Base-by-base conservation (phyloP, 1,140 invertebrate genomes). In the Drosophila ercepeae region DNA sequence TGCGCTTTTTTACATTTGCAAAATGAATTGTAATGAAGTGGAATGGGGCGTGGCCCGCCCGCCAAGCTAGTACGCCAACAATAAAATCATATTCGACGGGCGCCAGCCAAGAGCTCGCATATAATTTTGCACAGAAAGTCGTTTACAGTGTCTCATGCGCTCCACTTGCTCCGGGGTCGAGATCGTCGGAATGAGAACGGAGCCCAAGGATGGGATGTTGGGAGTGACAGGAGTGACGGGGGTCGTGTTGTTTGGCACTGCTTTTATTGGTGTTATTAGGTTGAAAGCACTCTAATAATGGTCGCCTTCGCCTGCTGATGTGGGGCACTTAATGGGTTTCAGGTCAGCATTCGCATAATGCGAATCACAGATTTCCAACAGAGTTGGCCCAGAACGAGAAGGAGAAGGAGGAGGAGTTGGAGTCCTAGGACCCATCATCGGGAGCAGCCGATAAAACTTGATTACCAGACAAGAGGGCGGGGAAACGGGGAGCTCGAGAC, bases 1-100 rank as follows among this genome's bases (percentile, higher is more conserved):
- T 51, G 53, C 69, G 41, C 48, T 89, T 89, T 32, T 89, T 78
- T 71, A 89, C 86, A 89, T 89, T 89, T 89, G 67, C 86, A 86
- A 89, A 89, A 89, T 89, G 77, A 86, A 81, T 89, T 82, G 86
- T 82, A 82, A 82, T 86, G 65, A 81, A 78, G 55, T 81, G 74
- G 70, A 82, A 61, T 82, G 82, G 55, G 81, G 59, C 64, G 59
- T 74, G 76, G 69, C 77, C 68, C 69, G 68, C 58, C 53, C 39
- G 58, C 34, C 51, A 67, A 52, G 75, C 71, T 42, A 72, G 59
- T 65, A 75, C 76, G 50, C 44, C 49, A 59, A 68, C 82, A 90
- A 88, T 90, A 90, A 90, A 90, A 89, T 88, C 75, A 90, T 90
- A 81, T 90, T 88, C 67, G 82, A 61, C 78, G 78, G 81, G 81